Base-by-base conservation (phyloP, 2,797 vertebrate genomes). In the Eremophila alpestris region DNA sequence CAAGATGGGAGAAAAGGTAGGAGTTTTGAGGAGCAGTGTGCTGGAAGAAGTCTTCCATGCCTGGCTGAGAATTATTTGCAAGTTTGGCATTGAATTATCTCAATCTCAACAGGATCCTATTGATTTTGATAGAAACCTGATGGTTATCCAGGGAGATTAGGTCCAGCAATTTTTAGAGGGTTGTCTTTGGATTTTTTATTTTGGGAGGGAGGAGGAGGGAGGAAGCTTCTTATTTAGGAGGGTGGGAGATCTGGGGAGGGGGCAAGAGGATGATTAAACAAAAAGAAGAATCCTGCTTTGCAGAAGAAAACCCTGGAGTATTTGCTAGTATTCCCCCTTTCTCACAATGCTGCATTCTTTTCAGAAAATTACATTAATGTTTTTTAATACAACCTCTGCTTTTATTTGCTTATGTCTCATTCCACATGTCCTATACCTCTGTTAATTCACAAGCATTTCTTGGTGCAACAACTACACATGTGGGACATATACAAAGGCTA, bases 121-220 rank as follows among this genome's bases (percentile, higher is more conserved):
- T 58, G 32, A 5, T 62, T 85, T 80, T 82, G 56, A 7, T 13
- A 65, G 71, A 77, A 93, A 80, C 4, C 20, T 51, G 16, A 30
- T 10, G 7, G 13, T 13, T 74, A 48, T 34, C 48, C 20, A 40
- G 60, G 23, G 15, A 91, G 67, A 14, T 22, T 40, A 70, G 30
- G 27, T 62, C 52, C 40, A 83, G 38, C 63, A 51, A 7, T 16
- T 60, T 81, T 46, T 30, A 43, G 29, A 73, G 13, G 12, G 12
- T 16, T 64, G 20, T 26, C 3, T 22, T 64, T 29, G 64, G 4
- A 2, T 5, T 71, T 83, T 67, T 34, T 34, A 9, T 71, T 81
- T 26, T 30, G 21, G 2, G 3, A 1, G 5, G 13, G 10, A 41
- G 2, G 23, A 23, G 16, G 20, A 52, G 9, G 11, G 10, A 29